Base-by-base conservation (phyloP, 1,140 invertebrate genomes). In the Colletes gigas region DNA sequence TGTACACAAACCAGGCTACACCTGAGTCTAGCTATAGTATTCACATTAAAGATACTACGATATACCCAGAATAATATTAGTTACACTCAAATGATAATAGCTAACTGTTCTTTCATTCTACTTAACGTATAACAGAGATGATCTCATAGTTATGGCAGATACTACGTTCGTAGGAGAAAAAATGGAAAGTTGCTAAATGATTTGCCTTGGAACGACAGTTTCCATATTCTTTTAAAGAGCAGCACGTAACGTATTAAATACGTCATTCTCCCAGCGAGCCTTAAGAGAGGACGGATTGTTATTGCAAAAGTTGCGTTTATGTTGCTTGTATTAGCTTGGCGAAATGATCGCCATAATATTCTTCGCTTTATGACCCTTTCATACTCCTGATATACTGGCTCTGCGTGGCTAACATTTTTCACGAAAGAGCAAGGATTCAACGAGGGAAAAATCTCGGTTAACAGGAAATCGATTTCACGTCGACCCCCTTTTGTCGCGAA, bases 271-370 rank as follows among this genome's bases (percentile, higher is more conserved):
- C 4, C 1, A 55, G 10, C 4, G 14, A 60, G 4, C 30, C n/a
- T 10, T 7, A 12, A 57, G 8, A 41, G 19, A 62, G 1, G 60
- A 7, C 3, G 10, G 2, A 19, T 5, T 63, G 6, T 47, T 30
- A 67, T 44, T 57, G 19, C 19, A 8, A 76, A 75, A 67, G 3
- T 67, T 57, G 30, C 47, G 60, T 21, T 52, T 41, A 19, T 50
- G 57, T 44, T 1, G 39, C 41, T 39, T 6, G 4, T 17, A 44
- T 54, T 30, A 50, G 12, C 52, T 30, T n/a, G 9, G 0, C 6
- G 41, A 47, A 41, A 54, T 44, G 15, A 17, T n/a, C 4, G 7
- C 17, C 15, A 47, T 41, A 70, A 78, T 78, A 8, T 30, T 9
- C 10, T 39, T 4, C 4, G 55, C 50, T 52, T 70, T 54, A 78